Evolutionary conservation across 2,888 invertebrate species (phyloP), one percentile per base, ranked within the genome.

Genomic region (Scotopteryx bipunctaria): DNA sequence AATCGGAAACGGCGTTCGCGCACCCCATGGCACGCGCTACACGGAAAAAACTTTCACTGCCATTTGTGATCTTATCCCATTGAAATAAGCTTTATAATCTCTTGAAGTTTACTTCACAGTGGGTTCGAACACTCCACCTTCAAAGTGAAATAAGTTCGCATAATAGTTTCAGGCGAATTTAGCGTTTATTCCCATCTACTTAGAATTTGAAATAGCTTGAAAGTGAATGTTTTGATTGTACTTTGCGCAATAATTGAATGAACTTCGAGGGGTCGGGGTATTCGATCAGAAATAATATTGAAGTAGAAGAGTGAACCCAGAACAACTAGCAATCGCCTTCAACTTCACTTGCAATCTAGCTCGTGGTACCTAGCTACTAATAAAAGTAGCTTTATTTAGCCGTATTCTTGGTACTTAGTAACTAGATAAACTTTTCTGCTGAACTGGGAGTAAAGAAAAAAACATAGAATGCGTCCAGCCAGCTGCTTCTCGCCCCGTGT

Each of bases 1-100:
- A 69, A 73, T 81, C 81, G 85, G 81, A 82, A 81, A 76, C 67
- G 78, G 78, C 87, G 85, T 74, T 65, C 61, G 83, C 88, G 89
- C 89, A 88, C 87, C 88, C 88, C 75, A 79, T 55, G 76, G 87
- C 86, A 87, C 88, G 87, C 81, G 87, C 84, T 73, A 61, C 72
- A 59, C 11, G 55, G 54, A 49, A 36, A 32, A 44, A 46, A 14
- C 5, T 11, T 41, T 3, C 2, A 6, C 5, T 19, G 0, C 3
- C 1, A 37, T 33, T 37, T 23, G 31, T 1, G 3, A 47, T 38
- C 32, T 49, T 68, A 55, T 3, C 0, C 0, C 0, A 0, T 31
- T 5, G 1, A 1, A 2, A 5, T 54, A 57, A 37, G 43, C 8
- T 35, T 21, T 9, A 47, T 25, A 50, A 17, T 61, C 0, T 3